Evolutionary conservation across 2,797 vertebrate species (phyloP), one percentile per base, ranked within the genome.

Genomic region (Esox lucius): DNA sequence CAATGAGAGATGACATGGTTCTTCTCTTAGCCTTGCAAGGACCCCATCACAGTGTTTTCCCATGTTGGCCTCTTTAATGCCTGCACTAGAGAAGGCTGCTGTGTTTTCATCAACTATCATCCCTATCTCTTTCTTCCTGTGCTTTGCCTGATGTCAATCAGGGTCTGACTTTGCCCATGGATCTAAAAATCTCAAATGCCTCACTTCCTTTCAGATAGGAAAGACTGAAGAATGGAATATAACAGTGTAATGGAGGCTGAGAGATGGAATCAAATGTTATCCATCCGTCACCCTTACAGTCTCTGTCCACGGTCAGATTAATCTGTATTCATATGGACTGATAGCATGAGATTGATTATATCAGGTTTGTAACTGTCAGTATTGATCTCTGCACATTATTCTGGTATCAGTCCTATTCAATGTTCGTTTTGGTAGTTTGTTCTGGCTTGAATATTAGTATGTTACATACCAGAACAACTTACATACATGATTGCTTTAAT

Each of bases 1-100:
- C 49, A 39, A 87, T 76, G 28, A 33, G 24, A 70, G 87, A 70
- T 83, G 88, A 90, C 85, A 86, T 72, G 56, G 61, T 64, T 31
- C 17, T 16, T 19, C 33, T 31, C 65, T 35, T 31, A 39, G 61
- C 61, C 24, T 12, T 64, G 12, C 13, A 26, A 64, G 61, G 61
- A 26, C 24, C 24, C 12, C 26, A 31, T 19, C 17, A 12, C 9
- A 46, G 61, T 62, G 59, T 24, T 26, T 12, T 22, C 61, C 61
- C n/a, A 56, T 17, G 5, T 9, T 39, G 31, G 65, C 65, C 75
- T 79, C 72, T 77, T 73, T 72, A 79, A 70, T 76, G 35, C 71
- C 71, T 79, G 56, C 72, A 79, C 75, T 81, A 61, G 74, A 64
- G 74, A 79, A 80, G 82, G 75, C 78, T 72, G 70, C 59, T 77